phyloP scores from a whole-genome alignment of 2,888 invertebrate genomes.

The Clepsis dumicolana region DNA sequence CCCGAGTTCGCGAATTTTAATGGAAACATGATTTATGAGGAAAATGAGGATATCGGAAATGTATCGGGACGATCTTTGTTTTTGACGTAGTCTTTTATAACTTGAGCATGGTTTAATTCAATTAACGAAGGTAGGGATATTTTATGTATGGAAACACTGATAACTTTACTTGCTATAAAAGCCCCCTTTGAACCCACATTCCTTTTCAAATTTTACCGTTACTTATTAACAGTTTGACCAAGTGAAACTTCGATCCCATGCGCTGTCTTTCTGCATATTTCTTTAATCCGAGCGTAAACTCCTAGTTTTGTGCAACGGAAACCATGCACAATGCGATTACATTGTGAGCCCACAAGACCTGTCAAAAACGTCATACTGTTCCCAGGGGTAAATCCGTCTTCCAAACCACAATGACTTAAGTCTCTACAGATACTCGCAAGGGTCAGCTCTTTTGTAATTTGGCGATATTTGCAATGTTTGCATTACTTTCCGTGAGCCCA shows the following conservation, averaged over 20 bases:
- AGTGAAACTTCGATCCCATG: conserved; percentile 47
- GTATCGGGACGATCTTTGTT: conserved; percentile 47
- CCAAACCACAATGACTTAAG: conserved; percentile 3
- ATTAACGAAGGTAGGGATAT: not conserved
- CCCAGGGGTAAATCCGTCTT: conserved; percentile 69
- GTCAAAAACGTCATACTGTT: conserved; percentile 81
- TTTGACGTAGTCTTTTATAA: conserved; percentile 23
- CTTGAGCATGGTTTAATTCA: not conserved
- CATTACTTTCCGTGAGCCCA: conserved; percentile 72
- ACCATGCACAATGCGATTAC: conserved; percentile 68
- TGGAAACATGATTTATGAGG: conserved; percentile 56
- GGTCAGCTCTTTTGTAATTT: conserved; percentile 21
- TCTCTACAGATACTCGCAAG: not conserved
- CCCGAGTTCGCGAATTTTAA: conserved; percentile 63
- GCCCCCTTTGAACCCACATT: not conserved
- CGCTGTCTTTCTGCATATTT: conserved; percentile 50
- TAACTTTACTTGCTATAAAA: not conserved
- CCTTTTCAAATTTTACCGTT: conserved; percentile 28
- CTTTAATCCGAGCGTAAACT: conserved; percentile 66
- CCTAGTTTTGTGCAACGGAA: conserved; percentile 57
- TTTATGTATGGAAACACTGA: not conserved
- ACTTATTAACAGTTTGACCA: conserved; percentile 47
- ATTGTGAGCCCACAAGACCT: conserved; percentile 68
- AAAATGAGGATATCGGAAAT: conserved; percentile 60
- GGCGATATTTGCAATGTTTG: conserved; percentile 73